Evolutionary conservation across 2,888 invertebrate genomes (phyloP), one percentile per base, ranked within the genome.

Genomic region (Lepidochrysops patricia): DNA sequence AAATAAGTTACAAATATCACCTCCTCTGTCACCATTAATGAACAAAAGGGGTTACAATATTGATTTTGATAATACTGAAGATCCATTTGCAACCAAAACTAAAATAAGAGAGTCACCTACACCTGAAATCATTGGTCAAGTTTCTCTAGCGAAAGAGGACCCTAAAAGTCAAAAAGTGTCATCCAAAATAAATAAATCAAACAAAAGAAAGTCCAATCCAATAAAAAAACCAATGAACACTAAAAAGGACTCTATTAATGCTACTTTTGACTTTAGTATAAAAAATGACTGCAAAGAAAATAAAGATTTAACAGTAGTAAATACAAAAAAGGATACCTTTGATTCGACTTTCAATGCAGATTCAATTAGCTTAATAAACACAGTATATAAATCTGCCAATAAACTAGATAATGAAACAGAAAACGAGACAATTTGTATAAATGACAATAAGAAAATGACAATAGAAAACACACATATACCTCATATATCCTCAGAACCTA

Each of bases 1-100:
- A 58, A 67, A 60, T 23, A 71, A 70, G 64, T 60, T 70, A 2
- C 62, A 57, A 1, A 26, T 50, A n/a, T 67, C 72, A 13, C 76
- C 79, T 34, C 76, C 82, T 15, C 62, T 62, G 43, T 84, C 84
- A 19, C 84, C 83, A 4, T 77, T 77, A 62, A 80, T 83, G 37
- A 68, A 67, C 52, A 82, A 82, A 23, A 84, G 74, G 67, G 85
- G 83, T 25, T 86, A 85, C 63, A 83, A 83, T 64, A 81, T 84
- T 27, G 79, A 85, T 68, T 85, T 87, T 67, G 86, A 86, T 69
- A 82, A 84, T 49, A 76, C 82, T 58, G 80, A 83, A 60, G 75
- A 87, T 68, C 87, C 84, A 34, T 88, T 87, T 71, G 79, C 77
- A 12, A 84, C 80, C 2, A 84, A 84, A 77, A 77, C 75, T 26